Percentiles rank a stretch among this genome's conserved stretches.
These are phyloP conservation scores for Drosophila rhopaloa DNA, from an alignment of 1,140 invertebrate species.

Conservation along the genomic window DNA sequence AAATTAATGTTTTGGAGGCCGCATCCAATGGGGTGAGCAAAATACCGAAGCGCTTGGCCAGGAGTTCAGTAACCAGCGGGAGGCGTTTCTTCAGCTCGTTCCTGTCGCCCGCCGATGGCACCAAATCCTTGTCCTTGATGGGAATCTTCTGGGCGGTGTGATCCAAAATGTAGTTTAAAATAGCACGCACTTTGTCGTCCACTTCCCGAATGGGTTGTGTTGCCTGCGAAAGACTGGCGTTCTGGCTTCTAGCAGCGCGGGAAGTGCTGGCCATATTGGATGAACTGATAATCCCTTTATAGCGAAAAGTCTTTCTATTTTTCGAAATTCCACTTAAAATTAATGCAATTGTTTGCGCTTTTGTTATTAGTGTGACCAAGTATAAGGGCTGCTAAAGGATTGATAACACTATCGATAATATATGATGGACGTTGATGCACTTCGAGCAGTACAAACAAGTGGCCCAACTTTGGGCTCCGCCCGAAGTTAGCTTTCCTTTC, in stretches of 20 bases:
- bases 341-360: background rate
- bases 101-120: conserved; percentile 16
- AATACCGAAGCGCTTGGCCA: conserved; percentile 48
- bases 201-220: background rate
- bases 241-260: conserved; percentile 27
- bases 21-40: conserved; percentile 22
- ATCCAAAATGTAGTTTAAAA: conserved; percentile 59
- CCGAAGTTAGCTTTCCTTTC: too few relatives aligned
- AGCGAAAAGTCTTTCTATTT: background rate
- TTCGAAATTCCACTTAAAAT: background rate
- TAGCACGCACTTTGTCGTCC: conserved; percentile 42
- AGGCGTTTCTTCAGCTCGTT: conserved; percentile 28
- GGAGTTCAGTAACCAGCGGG: conserved; percentile 35
- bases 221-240: conserved; percentile 13
- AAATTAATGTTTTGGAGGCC: conserved; percentile 48
- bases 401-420: background rate
- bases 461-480: too few relatives aligned
- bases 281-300: background rate
- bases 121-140: conserved; percentile 58
- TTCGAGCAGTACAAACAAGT: too few relatives aligned
- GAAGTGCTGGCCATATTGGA: conserved; percentile 55
- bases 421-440: too few relatives aligned
- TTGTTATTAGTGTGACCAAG: too few relatives aligned
- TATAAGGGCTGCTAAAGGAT: background rate
- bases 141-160: conserved; percentile 58